phyloP scores from a whole-genome alignment of 2,113 vertebrate species.

The Apaloderma vittatum region DNA sequence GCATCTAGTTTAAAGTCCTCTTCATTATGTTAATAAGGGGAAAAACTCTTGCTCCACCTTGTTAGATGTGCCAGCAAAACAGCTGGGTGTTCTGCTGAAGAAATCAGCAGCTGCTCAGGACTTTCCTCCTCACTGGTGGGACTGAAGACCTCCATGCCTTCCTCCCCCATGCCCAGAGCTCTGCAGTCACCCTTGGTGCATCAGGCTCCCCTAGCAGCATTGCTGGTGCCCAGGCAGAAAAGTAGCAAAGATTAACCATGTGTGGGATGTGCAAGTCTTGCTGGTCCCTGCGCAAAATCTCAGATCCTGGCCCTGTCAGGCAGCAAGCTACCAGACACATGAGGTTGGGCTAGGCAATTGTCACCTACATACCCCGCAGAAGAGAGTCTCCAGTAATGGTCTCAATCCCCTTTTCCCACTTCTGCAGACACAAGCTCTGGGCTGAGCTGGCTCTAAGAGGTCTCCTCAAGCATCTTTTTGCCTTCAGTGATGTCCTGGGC shows the following conservation, averaged over 20 bases:
- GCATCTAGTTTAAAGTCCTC: not conserved
- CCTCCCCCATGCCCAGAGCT: not conserved
- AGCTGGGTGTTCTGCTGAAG: not conserved
- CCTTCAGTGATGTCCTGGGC: accelerated
- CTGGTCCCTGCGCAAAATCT: not conserved
- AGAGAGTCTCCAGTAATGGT: not conserved
- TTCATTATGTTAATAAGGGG: not conserved
- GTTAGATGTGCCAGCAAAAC: not conserved
- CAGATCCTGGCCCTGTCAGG: not conserved
- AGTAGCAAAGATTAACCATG: not conserved
- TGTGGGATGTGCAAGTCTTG: not conserved
- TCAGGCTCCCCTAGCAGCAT: accelerated
- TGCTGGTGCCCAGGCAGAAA: not conserved
- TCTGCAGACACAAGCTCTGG: not conserved
- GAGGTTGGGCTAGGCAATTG: no score
- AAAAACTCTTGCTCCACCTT: not conserved
- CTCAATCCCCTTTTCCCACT: accelerated
- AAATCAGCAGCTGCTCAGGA: not conserved
- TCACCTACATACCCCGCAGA: accelerated
- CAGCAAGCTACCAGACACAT: not conserved
- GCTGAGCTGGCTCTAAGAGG: not conserved
- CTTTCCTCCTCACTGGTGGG: accelerated
- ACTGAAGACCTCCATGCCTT: not conserved
- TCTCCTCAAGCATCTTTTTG: not conserved
- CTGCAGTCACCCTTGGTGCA: not conserved